Conservation (phyloP, 2,113 vertebrate species). For the Callospermophilus lateralis region DNA sequence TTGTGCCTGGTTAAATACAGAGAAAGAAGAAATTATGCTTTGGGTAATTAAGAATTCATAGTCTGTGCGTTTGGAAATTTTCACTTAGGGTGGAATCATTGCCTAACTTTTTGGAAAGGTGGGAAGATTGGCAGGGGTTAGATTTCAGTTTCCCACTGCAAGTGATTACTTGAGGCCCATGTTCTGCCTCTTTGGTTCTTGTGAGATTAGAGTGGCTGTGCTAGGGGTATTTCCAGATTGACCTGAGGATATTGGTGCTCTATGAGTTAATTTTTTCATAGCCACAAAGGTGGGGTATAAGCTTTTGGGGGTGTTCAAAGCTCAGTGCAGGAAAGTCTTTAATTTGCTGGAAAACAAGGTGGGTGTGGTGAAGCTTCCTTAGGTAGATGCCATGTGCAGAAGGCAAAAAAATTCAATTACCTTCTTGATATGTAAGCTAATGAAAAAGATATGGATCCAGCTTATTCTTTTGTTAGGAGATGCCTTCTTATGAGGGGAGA, state of each 20-base stretch:
- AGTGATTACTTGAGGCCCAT: not conserved
- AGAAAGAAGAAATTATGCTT: not conserved
- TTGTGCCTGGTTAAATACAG: not conserved
- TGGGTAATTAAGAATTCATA: not conserved
- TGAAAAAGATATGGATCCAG: slow-evolving; percentile 31
- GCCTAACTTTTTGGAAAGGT: not conserved
- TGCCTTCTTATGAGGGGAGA: not conserved
- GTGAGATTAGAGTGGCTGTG: not conserved
- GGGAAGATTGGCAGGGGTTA: not conserved
- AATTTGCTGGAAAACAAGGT: not conserved
- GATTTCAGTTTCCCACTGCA: not conserved
- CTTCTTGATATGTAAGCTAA: slow-evolving; percentile 12
- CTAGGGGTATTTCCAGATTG: not conserved
- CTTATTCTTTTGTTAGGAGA: slow-evolving; percentile 8
- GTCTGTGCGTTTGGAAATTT: not conserved
- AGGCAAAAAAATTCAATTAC: not conserved
- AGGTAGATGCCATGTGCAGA: not conserved
- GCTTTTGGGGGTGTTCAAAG: not conserved
- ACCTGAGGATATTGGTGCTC: not conserved
- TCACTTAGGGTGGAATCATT: not conserved
- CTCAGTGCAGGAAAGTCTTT: not conserved
- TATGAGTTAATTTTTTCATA: not conserved
- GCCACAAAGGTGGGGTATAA: not conserved
- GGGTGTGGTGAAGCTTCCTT: not conserved
- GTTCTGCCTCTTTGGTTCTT: not conserved